Evolutionary conservation across 2,888 invertebrate genomes (phyloP), one percentile per base, ranked within the genome.

Genomic region (Drosophila kuntzei): DNA sequence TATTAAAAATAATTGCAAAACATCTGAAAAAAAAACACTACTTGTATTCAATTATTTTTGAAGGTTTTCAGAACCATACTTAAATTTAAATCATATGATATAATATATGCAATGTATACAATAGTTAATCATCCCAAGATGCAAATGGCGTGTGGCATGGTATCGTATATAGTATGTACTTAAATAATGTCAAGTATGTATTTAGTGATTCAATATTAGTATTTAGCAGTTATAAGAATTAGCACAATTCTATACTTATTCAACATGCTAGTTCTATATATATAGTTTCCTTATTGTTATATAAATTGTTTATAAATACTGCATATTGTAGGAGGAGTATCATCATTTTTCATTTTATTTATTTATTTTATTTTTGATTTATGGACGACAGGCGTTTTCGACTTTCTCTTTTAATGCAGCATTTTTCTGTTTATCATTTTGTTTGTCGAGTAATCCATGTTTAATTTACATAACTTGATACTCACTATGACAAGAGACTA

Each of bases 401-500:
- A 39, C 27, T 27, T 47, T 29, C 14, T 41, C 43, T 44, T 32
- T 29, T 39, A 18, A 14, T n/a, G 14, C 29, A 27, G 34, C 29
- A 49, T 32, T 62, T 60, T 70, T 43, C 51, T 27, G 53, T 71
- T 62, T 34, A 22, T 34, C 14, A 27, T n/a, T n/a, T 36, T 6
- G 34, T 36, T 14, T 22, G 9, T 16, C 50, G 43, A 44, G 55
- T 29, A 29, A 50, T 58, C 41, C 36, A 50, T 71, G 71, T 18
- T 78, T 46, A 74, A 57, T 75, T 62, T 75, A 60, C 60, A 75
- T 57, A 62, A 66, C 59, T 47, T 64, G 55, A 68, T 71, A 53
- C 41, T 47, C 71, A 51, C 49, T 27, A 54, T 41, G 20, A 20
- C n/a, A n/a, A 41, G 41, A 41, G 47, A 14, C 57, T 57, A 60